Base-by-base conservation (phyloP, 1,140 invertebrate species). In the Macrocentrus cingulum region DNA sequence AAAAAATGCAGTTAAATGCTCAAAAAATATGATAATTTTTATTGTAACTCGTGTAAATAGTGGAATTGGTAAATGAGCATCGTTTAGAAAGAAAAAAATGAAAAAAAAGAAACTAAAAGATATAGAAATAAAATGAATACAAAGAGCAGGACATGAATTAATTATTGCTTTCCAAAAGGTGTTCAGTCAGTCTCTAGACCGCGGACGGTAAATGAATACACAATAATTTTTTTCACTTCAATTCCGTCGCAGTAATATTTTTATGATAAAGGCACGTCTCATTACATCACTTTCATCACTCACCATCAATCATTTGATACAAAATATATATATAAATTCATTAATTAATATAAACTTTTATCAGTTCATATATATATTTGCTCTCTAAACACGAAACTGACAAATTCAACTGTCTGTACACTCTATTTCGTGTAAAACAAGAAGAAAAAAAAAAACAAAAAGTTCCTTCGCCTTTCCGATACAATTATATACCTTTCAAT, bases 11-110 rank as follows among this genome's bases (percentile, higher is more conserved):
- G 48, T 32, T 20, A 32, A 25, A 37, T 44, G 13, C 65, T 63
- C 53, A 53, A 70, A 72, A 72, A 73, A 72, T 72, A 74, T 70
- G 54, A 55, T 67, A 68, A 29, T 61, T 74, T 74, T 75, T 51
- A 49, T 49, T 49, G n/a, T 50, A 72, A n/a, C 73, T 72, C 48
- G 64, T 56, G 62, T 65, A 67, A 61, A 62, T 54, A 61, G 23
- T 68, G 59, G 66, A 70, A 71, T 70, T 39, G 37, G 52, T 61
- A 64, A 67, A 69, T 60, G 67, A 64, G 56, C 59, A 61, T 66
- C 22, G 22, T 56, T 23, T 49, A n/a, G n/a, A n/a, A n/a, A n/a
- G n/a, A n/a, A n/a, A n/a, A n/a, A n/a, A 44, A 18, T 42, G 3
- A 20, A 41, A 44, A 16, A 9, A 52, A 36, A n/a, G n/a, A n/a